Conservation (phyloP, 2,888 invertebrate genomes). For the Apantesis nais region DNA sequence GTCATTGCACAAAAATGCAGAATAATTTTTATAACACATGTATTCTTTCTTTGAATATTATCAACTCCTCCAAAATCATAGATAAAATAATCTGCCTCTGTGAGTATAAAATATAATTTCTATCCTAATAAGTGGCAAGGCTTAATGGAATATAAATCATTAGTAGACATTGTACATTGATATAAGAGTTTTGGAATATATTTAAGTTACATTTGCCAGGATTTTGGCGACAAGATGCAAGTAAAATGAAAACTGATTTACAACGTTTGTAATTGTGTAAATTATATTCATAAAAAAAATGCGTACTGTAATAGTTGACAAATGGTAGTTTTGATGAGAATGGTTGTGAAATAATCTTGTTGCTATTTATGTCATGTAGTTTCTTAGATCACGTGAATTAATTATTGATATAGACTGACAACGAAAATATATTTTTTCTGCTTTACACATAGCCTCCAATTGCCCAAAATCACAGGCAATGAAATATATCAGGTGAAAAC, state of each 20-base stretch:
- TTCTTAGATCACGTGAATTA: background rate
- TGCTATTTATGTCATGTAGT: constrained; percentile 52
- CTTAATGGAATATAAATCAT: background rate
- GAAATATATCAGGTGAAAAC: background rate
- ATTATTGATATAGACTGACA: background rate
- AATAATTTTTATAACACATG: constrained; percentile 20
- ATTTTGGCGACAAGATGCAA: background rate
- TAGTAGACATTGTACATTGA: background rate
- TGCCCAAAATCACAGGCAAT: background rate
- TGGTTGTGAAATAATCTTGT: constrained; percentile 77
- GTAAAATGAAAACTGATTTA: background rate
- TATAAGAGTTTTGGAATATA: background rate
- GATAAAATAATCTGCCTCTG: background rate
- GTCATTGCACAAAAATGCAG: constrained; percentile 42
- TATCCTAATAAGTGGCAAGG: background rate
- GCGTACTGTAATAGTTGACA: constrained; percentile 34
- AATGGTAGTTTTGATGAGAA: constrained; percentile 63
- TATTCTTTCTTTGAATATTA: constrained; percentile 8
- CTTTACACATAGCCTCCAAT: background rate
- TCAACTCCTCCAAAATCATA: constrained; percentile 29
- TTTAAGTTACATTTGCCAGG: background rate
- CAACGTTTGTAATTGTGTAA: constrained; percentile 1
- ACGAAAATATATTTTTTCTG: background rate
- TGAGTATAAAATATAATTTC: background rate
- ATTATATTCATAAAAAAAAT: constrained; percentile 24